These are phyloP conservation scores for Hydriomena furcata DNA, from an alignment of 2,888 invertebrate genomes.

Conservation along the genomic window DNA sequence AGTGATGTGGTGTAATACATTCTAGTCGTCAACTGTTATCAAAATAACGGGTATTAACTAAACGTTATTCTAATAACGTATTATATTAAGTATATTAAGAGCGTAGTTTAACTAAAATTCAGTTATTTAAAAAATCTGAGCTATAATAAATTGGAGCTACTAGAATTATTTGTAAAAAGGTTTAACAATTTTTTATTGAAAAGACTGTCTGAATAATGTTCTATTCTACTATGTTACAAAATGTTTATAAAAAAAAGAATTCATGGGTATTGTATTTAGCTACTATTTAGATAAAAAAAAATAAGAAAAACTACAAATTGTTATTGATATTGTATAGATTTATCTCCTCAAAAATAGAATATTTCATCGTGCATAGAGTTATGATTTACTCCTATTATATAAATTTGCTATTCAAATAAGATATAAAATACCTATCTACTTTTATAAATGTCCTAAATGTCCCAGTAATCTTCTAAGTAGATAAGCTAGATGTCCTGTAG, in stretches of 20 bases:
- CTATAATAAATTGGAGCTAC: conserved; percentile 27
- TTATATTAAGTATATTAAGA: neutral
- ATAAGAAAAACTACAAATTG: conserved; percentile 6
- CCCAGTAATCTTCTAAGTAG: conserved; percentile 29
- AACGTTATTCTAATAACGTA: conserved; percentile 14
- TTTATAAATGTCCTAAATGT: conserved; percentile 18
- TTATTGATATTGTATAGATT: conserved; percentile 7
- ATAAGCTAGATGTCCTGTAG: conserved; percentile 29
- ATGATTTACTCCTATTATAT: too few relatives aligned
- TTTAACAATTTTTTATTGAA: conserved; percentile 34
- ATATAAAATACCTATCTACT: conserved; percentile 1
- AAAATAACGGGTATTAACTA: conserved; percentile 22
- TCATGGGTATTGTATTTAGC: conserved; percentile 22
- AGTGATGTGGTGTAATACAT: conserved; percentile 20
- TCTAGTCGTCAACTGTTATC: conserved; percentile 23
- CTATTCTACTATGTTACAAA: conserved; percentile 24
- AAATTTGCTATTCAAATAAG: too few relatives aligned
- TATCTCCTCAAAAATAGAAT: conserved; percentile 4
- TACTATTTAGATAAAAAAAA: conserved; percentile 2
- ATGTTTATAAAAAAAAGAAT: conserved; percentile 11
- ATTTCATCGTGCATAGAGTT: neutral
- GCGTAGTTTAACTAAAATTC: conserved; percentile 14
- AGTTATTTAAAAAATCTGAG: conserved; percentile 22
- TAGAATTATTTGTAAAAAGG: conserved; percentile 23
- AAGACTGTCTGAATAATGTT: conserved; percentile 39